phyloP scores from a whole-genome alignment of 2,888 invertebrate genomes.

The Dicyrtomina minuta region DNA sequence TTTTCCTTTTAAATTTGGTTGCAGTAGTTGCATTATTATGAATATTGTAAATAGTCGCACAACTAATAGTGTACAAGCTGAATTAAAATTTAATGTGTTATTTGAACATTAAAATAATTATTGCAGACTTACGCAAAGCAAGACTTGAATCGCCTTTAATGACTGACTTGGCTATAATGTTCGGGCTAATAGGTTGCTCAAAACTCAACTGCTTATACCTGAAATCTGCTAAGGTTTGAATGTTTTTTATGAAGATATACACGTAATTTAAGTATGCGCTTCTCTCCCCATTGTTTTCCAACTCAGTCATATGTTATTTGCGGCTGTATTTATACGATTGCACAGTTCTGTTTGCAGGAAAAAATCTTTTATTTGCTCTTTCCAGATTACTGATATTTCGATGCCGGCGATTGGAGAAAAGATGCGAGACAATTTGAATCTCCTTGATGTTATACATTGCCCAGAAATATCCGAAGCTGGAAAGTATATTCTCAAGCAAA shows the following conservation, averaged over 20 bases:
- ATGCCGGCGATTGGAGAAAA: slow-evolving; percentile 42
- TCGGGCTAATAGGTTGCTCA: slow-evolving; percentile 27
- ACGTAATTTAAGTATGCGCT: neutral
- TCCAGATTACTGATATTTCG: slow-evolving; percentile 46
- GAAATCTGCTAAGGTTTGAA: slow-evolving; percentile 16
- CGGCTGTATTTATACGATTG: too few relatives aligned
- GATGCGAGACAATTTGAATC: slow-evolving; percentile 35
- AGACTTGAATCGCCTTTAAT: slow-evolving; percentile 22
- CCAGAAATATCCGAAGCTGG: slow-evolving; percentile 44
- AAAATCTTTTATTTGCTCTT: slow-evolving; percentile 5
- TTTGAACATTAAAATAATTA: too few relatives aligned
- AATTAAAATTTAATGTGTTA: too few relatives aligned
- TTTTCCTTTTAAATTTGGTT: neutral
- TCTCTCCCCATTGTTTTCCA: too few relatives aligned
- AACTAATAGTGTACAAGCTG: too few relatives aligned
- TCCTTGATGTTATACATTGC: slow-evolving; percentile 40
- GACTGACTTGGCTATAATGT: slow-evolving; percentile 31
- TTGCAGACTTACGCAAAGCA: neutral
- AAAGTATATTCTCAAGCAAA: slow-evolving; percentile 45
- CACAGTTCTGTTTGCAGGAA: too few relatives aligned
- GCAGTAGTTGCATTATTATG: neutral
- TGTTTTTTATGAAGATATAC: neutral
- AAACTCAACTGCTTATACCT: slow-evolving; percentile 17
- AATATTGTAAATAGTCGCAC: neutral
- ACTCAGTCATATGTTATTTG: too few relatives aligned